Conservation (phyloP, 2,113 vertebrate species). For the Ochotona curzoniae region DNA sequence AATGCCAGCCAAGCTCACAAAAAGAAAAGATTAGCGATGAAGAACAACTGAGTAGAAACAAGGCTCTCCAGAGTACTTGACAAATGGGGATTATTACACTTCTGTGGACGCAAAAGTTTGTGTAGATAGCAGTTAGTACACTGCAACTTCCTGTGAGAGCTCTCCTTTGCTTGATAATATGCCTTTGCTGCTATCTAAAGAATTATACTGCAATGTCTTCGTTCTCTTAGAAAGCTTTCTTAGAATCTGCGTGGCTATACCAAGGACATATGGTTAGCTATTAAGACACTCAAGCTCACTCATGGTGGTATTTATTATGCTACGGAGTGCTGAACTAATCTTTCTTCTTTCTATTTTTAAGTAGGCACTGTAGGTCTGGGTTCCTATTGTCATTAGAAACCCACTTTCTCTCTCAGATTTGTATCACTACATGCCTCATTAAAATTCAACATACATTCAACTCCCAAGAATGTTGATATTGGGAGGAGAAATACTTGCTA, state of each 20-base stretch:
- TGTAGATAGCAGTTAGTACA: constrained; percentile 32
- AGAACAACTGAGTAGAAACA: constrained; percentile 47
- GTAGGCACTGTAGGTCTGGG: neutral
- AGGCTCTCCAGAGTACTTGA: constrained; percentile 23
- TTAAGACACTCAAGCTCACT: neutral
- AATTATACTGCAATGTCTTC: neutral
- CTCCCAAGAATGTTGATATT: neutral
- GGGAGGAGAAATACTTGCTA: constrained; percentile 42
- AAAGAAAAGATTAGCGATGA: constrained; percentile 52
- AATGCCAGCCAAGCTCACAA: constrained; percentile 34
- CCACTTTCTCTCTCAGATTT: neutral
- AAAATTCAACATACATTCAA: constrained; percentile 34
- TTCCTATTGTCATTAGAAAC: neutral
- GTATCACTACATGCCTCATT: neutral
- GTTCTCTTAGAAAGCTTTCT: constrained; percentile 65
- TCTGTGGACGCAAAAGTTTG: constrained; percentile 24
- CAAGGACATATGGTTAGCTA: constrained; percentile 49
- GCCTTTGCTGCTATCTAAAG: constrained; percentile 20
- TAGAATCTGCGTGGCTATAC: neutral
- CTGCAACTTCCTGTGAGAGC: neutral
- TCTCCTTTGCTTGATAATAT: neutral
- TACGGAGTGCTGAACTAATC: neutral
- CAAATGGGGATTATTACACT: constrained; percentile 47
- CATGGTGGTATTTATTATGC: too few species aligned
- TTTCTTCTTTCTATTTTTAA: constrained; percentile 54